Conservation (phyloP, 2,888 invertebrate genomes). For the Elegia similella region DNA sequence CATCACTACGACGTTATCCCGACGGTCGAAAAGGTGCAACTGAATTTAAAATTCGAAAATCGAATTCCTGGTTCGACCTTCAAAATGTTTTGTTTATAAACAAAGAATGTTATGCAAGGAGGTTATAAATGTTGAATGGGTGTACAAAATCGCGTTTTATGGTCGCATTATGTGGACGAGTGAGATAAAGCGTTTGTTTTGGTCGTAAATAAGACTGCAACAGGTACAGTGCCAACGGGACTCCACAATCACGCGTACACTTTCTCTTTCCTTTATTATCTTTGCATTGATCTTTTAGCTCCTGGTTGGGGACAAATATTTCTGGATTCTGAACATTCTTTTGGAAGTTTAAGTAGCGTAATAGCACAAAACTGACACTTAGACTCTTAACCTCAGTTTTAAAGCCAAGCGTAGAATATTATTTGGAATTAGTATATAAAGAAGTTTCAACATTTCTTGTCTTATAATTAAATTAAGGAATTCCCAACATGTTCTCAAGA, state of each 20-base stretch:
- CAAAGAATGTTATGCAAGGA: slow-evolving; percentile 77
- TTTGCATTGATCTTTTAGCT: slow-evolving; percentile 58
- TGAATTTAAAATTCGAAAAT: slow-evolving; percentile 48
- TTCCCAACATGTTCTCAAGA: not conserved
- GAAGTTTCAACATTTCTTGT: no score
- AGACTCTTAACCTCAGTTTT: not conserved
- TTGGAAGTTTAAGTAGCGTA: not conserved
- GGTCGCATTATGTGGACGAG: slow-evolving; percentile 73
- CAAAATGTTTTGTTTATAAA: slow-evolving; percentile 77
- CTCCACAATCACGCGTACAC: slow-evolving; percentile 72
- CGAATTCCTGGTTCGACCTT: slow-evolving; percentile 62
- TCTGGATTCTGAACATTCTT: not conserved
- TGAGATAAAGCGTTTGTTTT: slow-evolving; percentile 81
- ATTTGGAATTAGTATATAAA: no score
- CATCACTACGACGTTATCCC: slow-evolving; percentile 36
- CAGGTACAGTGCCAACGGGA: slow-evolving; percentile 77
- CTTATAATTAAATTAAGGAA: no score
- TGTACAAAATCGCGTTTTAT: slow-evolving; percentile 73
- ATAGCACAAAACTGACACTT: not conserved
- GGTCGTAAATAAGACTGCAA: slow-evolving; percentile 81
- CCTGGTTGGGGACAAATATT: slow-evolving; percentile 31
- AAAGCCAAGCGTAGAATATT: no score
- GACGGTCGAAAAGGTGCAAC: slow-evolving; percentile 51
- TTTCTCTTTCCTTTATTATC: slow-evolving; percentile 75
- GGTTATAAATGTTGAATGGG: slow-evolving; percentile 58